A percentile compares a stretch with the other conserved stretches of the same genome.
These are phyloP conservation scores for Apogon hyalosoma DNA, from an alignment of 2,797 vertebrate species.

Conservation along the genomic window DNA sequence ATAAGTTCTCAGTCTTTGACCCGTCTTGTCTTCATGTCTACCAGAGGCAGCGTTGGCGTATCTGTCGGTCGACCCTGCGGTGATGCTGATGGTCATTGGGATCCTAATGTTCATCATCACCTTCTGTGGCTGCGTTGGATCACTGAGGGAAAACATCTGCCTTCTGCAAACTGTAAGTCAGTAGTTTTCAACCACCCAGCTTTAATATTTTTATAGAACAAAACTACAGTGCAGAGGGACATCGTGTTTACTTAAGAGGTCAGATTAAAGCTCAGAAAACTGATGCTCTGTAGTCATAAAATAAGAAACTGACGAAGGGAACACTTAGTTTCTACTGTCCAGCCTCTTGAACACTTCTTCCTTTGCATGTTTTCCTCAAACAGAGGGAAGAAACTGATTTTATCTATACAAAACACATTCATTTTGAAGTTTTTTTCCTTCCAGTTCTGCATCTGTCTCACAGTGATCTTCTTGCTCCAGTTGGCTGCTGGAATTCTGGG, in stretches of 20 bases:
- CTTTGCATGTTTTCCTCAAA: conserved; percentile 1
- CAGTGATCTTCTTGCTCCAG: conserved; percentile 92
- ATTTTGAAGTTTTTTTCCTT: background rate
- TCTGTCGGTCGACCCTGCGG: conserved; percentile 89
- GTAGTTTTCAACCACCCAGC: background rate
- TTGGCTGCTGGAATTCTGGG: conserved; percentile 88
- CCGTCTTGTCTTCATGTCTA: background rate
- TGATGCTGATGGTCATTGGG: conserved; percentile 90
- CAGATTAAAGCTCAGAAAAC: background rate
- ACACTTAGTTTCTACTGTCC: background rate
- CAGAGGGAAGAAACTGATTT: background rate
- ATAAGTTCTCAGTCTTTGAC: background rate
- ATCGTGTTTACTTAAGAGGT: background rate
- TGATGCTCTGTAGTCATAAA: background rate
- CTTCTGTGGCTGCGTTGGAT: conserved; percentile 95
- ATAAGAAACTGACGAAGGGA: background rate
- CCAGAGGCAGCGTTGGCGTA: conserved; percentile 89
- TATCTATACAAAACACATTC: background rate
- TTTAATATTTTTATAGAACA: background rate
- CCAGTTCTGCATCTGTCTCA: conserved; percentile 92
- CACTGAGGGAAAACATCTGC: conserved; percentile 94
- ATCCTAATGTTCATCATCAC: conserved; percentile 94
- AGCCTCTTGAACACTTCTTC: background rate
- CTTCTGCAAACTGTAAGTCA: conserved; percentile 89
- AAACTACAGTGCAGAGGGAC: background rate